Base-by-base conservation (phyloP, 2,888 invertebrate species). In the Idaea biselata region DNA sequence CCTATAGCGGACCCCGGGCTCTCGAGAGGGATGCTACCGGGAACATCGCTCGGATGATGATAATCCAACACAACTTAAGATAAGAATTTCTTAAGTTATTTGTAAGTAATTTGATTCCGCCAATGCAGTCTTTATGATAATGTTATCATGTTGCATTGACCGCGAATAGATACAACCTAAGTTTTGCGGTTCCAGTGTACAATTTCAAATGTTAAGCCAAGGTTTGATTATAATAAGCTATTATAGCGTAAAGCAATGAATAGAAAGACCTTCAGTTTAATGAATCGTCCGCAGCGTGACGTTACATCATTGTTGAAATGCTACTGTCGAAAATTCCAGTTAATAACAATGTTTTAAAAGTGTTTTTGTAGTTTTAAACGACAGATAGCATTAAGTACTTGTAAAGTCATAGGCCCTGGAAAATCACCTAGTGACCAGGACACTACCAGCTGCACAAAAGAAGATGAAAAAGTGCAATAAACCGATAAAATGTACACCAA, bases 201-300 rank as follows among this genome's bases (percentile, higher is more conserved):
- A 77, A 82, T 86, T 82, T 82, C 84, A 78, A 82, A 78, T 72
- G 73, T 69, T 73, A 76, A 77, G 76, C 77, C 85, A 86, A 87
- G 86, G 86, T 77, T 75, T 71, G 69, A 73, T 74, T 76, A 65
- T 80, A 82, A 79, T 82, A 77, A 78, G 74, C 68, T 76, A 75
- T 77, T 79, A 79, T 76, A 78, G 72, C 72, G 79, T 75, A 75
- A 79, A 76, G 76, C 68, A 70, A 70, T 80, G 78, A 80, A 80
- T 79, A 79, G 75, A 62, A 69, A 73, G 75, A 74, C 82, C 80
- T 79, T 76, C 77, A 68, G 69, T 70, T 68, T 64, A 76, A 73
- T 74, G 71, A 73, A 73, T 75, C 73, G 74, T 62, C 74, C 75
- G 78, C 75, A 76, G 70, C 74, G 63, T 81, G 77, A 80, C 82